Conservation (phyloP, 2,888 invertebrate genomes). For the Pomacea canaliculata region DNA sequence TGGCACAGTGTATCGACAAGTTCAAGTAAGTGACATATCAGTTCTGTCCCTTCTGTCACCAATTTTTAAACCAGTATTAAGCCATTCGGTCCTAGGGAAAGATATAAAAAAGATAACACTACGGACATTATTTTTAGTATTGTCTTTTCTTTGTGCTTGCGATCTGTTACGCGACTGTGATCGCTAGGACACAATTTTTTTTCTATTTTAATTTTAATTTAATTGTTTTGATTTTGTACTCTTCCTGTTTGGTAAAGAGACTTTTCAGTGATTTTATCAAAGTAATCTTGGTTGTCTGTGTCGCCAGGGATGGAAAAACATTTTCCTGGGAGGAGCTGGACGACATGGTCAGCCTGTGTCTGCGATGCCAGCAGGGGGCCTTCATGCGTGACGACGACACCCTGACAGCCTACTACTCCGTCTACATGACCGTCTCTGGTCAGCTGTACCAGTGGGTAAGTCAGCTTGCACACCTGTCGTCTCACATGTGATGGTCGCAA, state of each 20-base stretch:
- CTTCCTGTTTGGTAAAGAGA: neutral
- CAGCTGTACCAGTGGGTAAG: slow-evolving; percentile 26
- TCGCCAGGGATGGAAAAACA: slow-evolving; percentile 34
- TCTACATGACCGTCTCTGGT: slow-evolving; percentile 17
- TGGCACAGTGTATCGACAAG: slow-evolving; percentile 2
- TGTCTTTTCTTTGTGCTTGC: too few relatives aligned
- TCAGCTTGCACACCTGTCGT: neutral
- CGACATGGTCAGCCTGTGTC: slow-evolving; percentile 34
- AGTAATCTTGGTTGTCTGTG: too few relatives aligned
- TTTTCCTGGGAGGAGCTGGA: slow-evolving; percentile 34
- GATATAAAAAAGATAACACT: too few relatives aligned
- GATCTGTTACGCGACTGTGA: too few relatives aligned
- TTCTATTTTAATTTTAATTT: too few relatives aligned
- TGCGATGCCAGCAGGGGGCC: slow-evolving; percentile 29
- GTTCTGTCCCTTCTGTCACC: too few relatives aligned
- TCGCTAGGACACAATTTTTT: too few relatives aligned
- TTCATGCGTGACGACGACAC: slow-evolving; percentile 23
- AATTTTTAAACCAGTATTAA: too few relatives aligned
- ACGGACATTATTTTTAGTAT: too few relatives aligned
- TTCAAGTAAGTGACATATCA: too few relatives aligned
- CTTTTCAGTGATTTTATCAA: too few relatives aligned
- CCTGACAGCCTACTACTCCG: slow-evolving; percentile 9
- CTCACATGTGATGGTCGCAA: neutral
- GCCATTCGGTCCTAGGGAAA: too few relatives aligned
- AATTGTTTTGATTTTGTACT: neutral